Base-by-base conservation (phyloP, 2,113 vertebrate genomes). In the Dermatemys mawii region DNA sequence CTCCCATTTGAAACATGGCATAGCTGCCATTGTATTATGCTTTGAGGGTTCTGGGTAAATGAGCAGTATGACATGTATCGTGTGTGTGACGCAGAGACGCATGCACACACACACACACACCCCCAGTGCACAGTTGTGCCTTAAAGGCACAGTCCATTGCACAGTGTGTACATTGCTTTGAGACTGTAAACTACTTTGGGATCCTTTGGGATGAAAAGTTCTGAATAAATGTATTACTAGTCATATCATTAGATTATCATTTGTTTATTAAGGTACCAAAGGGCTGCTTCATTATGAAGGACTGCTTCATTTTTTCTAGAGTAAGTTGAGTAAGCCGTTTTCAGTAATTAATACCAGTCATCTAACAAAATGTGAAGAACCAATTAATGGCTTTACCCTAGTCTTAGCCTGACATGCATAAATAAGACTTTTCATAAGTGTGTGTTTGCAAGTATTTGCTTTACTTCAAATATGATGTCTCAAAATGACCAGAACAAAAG, bases 181-280 rank as follows among this genome's bases (percentile, higher is more conserved):
- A 93, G 91, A 90, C 57, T 92, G 54, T 84, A 93, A 96, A 97
- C 97, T 96, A 92, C 94, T 95, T 97, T 94, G 85, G 86, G 80
- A 92, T 94, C 90, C 92, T 96, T 95, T 86, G 92, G 94, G 93
- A 96, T 90, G 91, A 92, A 93, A 93, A 95, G n/a, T 95, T 75
- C 89, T 86, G 57, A 96, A 95, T 93, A 87, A 44, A 49, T 92
- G 67, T 92, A 89, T 96, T 96, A 95, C 87, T 94, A 94, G 92
- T 93, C 95, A 97, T 95, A 96, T 88, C 63, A 85, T 70, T 93
- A 95, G 96, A 97, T 97, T 94, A 92, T 96, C 94, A 67, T 67
- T 67, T 14, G 17, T 5, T 57, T 50, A 44, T 10, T 29, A 63
- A 41, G 11, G 19, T 38, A 70, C 50, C 63, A 11, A 84, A 94